Conservation (phyloP, 2,113 vertebrate genomes). For the Gallinago undulata region DNA sequence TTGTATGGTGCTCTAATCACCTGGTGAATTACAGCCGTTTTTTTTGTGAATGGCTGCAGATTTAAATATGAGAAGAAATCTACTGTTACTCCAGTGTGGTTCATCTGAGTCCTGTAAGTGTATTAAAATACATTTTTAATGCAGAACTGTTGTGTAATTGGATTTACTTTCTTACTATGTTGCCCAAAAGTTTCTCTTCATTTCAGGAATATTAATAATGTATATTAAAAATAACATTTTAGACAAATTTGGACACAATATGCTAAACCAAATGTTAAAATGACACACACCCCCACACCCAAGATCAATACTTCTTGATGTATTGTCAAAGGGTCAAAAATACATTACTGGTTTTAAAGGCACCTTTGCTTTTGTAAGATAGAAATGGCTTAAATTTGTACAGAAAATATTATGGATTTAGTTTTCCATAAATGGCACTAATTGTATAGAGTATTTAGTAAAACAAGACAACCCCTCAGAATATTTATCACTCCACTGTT, state of each 20-base stretch:
- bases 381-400: background rate
- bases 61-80: background rate
- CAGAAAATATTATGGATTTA: background rate
- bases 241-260: background rate
- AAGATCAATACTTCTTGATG: background rate
- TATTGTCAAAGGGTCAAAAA: background rate
- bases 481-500: background rate
- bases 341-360: background rate
- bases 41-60: background rate
- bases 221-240: background rate
- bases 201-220: background rate
- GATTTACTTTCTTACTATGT: background rate
- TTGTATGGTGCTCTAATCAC: background rate
- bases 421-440: background rate
- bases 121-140: background rate
- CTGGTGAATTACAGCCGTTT: background rate
- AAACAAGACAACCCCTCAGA: background rate
- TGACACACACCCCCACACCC: accelerated
- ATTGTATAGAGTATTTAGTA: background rate
- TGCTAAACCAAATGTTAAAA: background rate
- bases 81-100: background rate
- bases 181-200: background rate
- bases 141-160: background rate
- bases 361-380: background rate
- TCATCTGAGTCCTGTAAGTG: background rate